Evolutionary conservation across 2,797 vertebrate species (phyloP).

Genomic region (Enteromius thamalakanensis): DNA sequence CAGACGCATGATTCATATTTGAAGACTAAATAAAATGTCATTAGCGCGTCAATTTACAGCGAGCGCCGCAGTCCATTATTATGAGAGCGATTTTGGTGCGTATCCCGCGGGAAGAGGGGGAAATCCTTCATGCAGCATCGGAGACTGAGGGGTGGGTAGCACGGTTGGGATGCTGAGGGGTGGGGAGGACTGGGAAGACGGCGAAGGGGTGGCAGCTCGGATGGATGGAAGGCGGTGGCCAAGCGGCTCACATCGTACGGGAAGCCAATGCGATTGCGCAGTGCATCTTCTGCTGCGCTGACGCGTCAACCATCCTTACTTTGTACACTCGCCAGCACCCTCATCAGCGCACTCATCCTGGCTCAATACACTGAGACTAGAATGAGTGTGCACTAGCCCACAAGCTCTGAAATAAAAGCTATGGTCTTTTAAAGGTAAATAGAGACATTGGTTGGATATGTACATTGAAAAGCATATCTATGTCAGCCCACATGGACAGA

Average conservation of each 20-base stretch:
- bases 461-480: neutral
- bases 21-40: slow-evolving; percentile 59
- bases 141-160: slow-evolving; percentile 47
- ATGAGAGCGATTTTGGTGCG: slow-evolving; percentile 34
- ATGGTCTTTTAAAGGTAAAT: neutral
- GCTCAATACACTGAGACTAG: neutral
- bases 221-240: slow-evolving; percentile 65
- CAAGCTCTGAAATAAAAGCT: neutral
- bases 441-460: neutral
- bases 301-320: slow-evolving; percentile 19
- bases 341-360: slow-evolving; percentile 5
- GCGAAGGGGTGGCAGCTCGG: slow-evolving; percentile 43
- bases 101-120: slow-evolving; percentile 50
- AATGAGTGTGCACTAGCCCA: neutral
- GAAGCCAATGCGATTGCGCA: slow-evolving; percentile 58
- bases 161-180: slow-evolving; percentile 53
- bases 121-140: slow-evolving; percentile 54
- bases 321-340: neutral
- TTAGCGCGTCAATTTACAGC: slow-evolving; percentile 60
- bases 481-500: neutral
- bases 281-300: slow-evolving; percentile 50
- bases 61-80: slow-evolving; percentile 57
- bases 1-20: slow-evolving; percentile 73
- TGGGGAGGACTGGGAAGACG: slow-evolving; percentile 39
- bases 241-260: slow-evolving; percentile 51